These are phyloP conservation scores for Osmerus eperlanus DNA, from an alignment of 2,113 vertebrate genomes.

Conservation along the genomic window DNA sequence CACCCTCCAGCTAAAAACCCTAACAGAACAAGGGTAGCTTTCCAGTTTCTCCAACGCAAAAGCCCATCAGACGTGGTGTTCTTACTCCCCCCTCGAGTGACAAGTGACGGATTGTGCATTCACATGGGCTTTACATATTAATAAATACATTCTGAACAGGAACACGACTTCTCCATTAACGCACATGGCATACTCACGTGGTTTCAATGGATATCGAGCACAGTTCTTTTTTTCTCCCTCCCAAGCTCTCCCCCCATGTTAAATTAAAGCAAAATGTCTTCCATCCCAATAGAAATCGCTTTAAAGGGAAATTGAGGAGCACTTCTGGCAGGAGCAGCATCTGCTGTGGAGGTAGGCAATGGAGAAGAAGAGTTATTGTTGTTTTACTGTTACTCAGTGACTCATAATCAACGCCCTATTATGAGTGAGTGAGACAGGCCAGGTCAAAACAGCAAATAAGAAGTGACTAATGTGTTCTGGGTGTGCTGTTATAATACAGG, in stretches of 20 bases:
- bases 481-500: neutral
- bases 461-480: neutral
- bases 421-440: neutral
- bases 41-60: conserved; percentile 32
- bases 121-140: conserved; percentile 60
- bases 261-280: neutral
- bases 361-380: neutral
- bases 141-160: conserved; percentile 41
- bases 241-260: neutral
- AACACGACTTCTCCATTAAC: conserved; percentile 36
- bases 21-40: conserved; percentile 35
- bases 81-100: conserved; percentile 32
- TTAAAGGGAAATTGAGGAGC: neutral
- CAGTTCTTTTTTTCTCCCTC: conserved; percentile 22
- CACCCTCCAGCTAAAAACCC: conserved; percentile 49
- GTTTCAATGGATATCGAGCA: neutral
- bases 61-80: conserved; percentile 28
- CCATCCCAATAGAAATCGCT: neutral
- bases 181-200: conserved; percentile 14
- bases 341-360: too few relatives aligned
- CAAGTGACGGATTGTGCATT: conserved; percentile 45
- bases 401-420: neutral
- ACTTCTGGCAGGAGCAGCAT: too few relatives aligned
- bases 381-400: neutral
- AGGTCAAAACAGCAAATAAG: neutral